phyloP scores from a whole-genome alignment of 2,888 invertebrate species.

The Trissonchulus latispiculum region DNA sequence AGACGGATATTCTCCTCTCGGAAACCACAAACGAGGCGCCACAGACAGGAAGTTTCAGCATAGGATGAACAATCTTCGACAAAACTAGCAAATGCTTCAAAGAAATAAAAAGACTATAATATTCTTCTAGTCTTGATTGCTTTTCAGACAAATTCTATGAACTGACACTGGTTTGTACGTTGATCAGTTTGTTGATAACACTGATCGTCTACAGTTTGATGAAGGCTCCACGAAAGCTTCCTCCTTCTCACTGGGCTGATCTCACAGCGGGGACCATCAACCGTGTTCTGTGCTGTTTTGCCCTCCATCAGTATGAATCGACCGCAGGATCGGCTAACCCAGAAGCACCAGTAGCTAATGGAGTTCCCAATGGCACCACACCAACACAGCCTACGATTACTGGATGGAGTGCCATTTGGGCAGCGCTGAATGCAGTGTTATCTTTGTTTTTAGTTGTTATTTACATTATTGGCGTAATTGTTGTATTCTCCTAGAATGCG shows the following conservation, averaged over 20 bases:
- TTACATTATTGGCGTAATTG: background rate
- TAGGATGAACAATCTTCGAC: too few relatives aligned
- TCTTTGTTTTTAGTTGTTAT: background rate
- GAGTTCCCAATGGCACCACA: background rate
- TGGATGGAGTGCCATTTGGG: background rate
- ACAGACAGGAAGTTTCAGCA: too few relatives aligned
- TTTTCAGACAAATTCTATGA: constrained; percentile 2
- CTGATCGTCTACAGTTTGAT: background rate
- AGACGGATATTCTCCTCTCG: too few relatives aligned
- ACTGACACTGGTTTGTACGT: background rate
- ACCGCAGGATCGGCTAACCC: background rate
- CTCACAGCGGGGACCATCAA: background rate
- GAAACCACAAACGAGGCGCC: too few relatives aligned
- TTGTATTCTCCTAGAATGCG: background rate
- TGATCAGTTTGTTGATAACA: background rate
- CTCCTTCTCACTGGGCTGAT: background rate
- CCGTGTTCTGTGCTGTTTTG: background rate
- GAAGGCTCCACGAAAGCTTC: background rate
- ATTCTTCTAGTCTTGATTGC: too few relatives aligned
- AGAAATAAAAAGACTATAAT: too few relatives aligned
- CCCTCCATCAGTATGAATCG: background rate
- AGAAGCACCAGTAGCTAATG: background rate
- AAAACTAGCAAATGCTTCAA: too few relatives aligned
- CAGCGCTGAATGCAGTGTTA: background rate
- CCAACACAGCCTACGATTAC: background rate